Percentiles rank a stretch among this genome's conserved stretches.
Conservation (phyloP, 37 sponge, comb jelly and placozoan species). For the Chondrilla cf. caribensis region DNA sequence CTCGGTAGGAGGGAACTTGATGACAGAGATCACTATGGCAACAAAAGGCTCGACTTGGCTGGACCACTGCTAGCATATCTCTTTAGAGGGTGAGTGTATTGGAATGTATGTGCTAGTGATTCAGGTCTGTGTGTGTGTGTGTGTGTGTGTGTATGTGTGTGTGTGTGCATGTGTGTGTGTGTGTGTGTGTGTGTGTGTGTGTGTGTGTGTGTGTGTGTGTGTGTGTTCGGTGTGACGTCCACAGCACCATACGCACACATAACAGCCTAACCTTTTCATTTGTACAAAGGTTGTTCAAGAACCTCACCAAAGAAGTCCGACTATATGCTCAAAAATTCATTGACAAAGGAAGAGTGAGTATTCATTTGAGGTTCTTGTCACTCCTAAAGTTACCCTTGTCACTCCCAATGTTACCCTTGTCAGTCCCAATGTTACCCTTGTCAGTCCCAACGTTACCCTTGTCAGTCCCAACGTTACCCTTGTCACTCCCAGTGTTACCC, state of each 20-base stretch:
- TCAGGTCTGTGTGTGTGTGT: not conserved
- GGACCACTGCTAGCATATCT: constrained; percentile 96
- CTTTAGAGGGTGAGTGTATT: constrained; percentile 80
- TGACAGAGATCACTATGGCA: constrained; percentile 99
- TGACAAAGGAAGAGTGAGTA: constrained; percentile 87
- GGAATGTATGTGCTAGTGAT: not conserved
- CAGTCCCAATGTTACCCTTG: too few species aligned
- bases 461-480: too few species aligned
- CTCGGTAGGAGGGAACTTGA: constrained; percentile 95
- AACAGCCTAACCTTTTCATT: too few species aligned
- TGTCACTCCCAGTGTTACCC: too few species aligned
- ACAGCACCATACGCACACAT: too few species aligned
- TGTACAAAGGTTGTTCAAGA: constrained; percentile 89
- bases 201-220: too few species aligned
- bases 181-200: too few species aligned
- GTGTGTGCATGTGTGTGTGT: not conserved
- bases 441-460: too few species aligned
- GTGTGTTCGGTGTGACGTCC: too few species aligned
- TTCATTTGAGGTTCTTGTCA: not conserved
- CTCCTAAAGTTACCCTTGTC: too few species aligned
- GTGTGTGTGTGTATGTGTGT: not conserved
- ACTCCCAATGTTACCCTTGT: too few species aligned
- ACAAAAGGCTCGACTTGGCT: constrained; percentile 98
- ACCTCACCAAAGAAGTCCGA: constrained; percentile 95
- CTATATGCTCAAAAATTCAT: constrained; percentile 96